These are phyloP conservation scores for Atopsyche davidsoni DNA, from an alignment of 1,140 invertebrate species.

Conservation along the genomic window DNA sequence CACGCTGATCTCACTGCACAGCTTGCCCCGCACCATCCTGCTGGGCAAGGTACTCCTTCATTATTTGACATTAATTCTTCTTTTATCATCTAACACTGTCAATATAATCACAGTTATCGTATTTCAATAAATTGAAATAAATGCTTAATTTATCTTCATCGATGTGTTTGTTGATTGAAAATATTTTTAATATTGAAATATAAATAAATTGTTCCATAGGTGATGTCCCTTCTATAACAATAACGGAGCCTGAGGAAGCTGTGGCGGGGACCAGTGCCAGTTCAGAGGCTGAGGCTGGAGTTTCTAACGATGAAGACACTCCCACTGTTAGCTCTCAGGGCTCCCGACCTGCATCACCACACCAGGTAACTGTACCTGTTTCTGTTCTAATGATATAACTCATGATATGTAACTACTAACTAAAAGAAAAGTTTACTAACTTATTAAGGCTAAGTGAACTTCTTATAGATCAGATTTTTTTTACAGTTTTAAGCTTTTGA, in stretches of 20 bases:
- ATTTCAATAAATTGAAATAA: neutral
- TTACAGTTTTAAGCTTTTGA: no score
- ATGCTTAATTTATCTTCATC: neutral
- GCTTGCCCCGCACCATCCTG: constrained; percentile 61
- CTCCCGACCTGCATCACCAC: constrained; percentile 43
- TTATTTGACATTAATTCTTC: neutral
- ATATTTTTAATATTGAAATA: neutral
- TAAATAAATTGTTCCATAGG: neutral
- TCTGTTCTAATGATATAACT: constrained; percentile 1
- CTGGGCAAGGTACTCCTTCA: constrained; percentile 36
- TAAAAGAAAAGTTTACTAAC: neutral
- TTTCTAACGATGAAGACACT: constrained; percentile 40
- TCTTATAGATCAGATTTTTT: neutral
- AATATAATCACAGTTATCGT: neutral
- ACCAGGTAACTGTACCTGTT: constrained; percentile 33
- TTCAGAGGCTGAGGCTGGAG: constrained; percentile 21
- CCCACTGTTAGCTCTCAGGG: constrained; percentile 46
- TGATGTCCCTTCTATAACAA: constrained; percentile 21
- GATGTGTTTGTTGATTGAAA: constrained; percentile 1
- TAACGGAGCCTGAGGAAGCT: constrained; percentile 12
- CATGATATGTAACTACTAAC: neutral
- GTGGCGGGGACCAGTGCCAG: constrained; percentile 6
- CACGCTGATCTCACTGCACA: constrained; percentile 69
- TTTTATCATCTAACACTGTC: no score
- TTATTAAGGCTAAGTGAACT: constrained; percentile 3